Base-by-base conservation (phyloP, 2,797 vertebrate species). In the Spondyliosoma cantharus region DNA sequence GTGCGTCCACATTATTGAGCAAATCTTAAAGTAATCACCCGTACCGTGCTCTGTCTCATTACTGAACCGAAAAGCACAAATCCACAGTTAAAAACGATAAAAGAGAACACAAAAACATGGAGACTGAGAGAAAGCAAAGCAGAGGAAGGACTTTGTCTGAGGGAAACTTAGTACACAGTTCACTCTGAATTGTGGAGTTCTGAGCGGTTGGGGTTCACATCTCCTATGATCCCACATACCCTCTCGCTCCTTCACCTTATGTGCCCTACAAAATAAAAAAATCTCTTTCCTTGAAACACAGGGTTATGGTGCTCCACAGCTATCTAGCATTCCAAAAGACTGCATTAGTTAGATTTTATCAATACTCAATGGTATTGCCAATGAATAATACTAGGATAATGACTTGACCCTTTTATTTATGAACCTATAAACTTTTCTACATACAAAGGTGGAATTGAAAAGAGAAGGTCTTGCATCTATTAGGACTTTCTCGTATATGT, bases 21-120 rank as follows among this genome's bases (percentile, higher is more conserved):
- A 77, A 89, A 80, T 62, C 63, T 58, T 48, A 64, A 82, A 78
- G 79, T 79, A 80, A 77, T 79, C 54, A 77, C 22, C 65, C 50
- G 77, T 84, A 68, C n/a, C 68, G 64, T 57, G 60, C 72, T 81
- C 66, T 15, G 9, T 57, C 59, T 80, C 59, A 69, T 80, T 75
- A 76, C 74, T 76, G 56, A 63, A 68, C 65, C 20, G 16, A 82
- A 86, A 76, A 63, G 32, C 22, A 32, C 57, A 46, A 76, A 72
- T 58, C 25, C 64, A 71, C 48, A 58, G 61, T 49, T 65, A 58
- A 61, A 59, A 72, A 53, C 32, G 14, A 57, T 9, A 56, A 48
- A 46, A 71, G 42, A 49, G 49, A 8, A 65, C 50, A 68, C 24
- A 76, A 15, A 58, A 78, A 63, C n/a, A 48, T 25, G 69, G 24